Base-by-base conservation (phyloP, 2,888 invertebrate genomes). In the Clanis bilineata region DNA sequence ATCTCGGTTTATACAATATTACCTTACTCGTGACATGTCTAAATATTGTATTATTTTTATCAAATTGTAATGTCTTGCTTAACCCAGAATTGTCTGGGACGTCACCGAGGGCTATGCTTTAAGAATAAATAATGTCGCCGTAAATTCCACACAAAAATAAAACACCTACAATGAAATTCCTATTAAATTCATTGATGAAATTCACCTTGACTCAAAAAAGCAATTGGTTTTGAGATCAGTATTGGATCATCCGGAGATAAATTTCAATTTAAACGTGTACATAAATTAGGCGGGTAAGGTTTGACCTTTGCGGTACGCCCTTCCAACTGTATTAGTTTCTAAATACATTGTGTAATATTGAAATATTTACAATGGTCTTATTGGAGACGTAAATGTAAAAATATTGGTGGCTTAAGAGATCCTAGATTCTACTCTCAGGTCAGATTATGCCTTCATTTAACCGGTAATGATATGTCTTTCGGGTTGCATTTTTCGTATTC, bases 191-290 rank as follows among this genome's bases (percentile, higher is more conserved):
- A 51, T 51, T 51, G 32, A 51, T 18, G 32, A 51, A 51, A 51
- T 51, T 51, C 51, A 51, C 51, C 51, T 51, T 51, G 51, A 51
- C 32, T 32, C 18, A 4, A 18, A 51, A 51, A 51, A 18, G 15
- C 28, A 51, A 51, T 51, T 32, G 51, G 18, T 18, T 51, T 28
- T 28, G 51, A 51, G 25, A 51, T 51, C 32, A 18, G 18, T 18
- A 28, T 51, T 21, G 51, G 51, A 51, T 51, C 51, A 51, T 51
- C 51, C 51, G 28, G 32, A 51, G 51, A 51, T 51, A 51, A 51
- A 51, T 51, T 51, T 51, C 51, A 51, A 51, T 51, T 51, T 51
- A 32, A 51, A 32, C 51, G 18, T 51, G 32, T 51, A 51, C 51
- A 28, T 51, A 51, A 51, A 51, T 32, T 32, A 51, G 32, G 47